Evolutionary conservation across 2,113 vertebrate species (phyloP).

Genomic region (Lathamus discolor): DNA sequence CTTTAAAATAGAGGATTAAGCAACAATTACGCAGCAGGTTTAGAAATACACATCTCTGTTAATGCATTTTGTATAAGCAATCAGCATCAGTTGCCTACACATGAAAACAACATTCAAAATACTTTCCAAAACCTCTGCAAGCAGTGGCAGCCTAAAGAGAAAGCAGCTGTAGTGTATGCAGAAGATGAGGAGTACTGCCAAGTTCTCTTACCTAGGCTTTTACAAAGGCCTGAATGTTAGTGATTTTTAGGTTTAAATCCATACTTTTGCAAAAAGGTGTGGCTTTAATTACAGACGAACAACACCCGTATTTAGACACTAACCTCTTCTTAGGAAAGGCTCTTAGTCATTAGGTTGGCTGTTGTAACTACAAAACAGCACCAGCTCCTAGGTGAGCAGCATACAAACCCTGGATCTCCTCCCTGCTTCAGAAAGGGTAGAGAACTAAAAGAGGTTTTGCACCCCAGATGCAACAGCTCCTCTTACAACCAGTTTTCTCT

Average conservation of each 20-base stretch:
- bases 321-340: not conserved
- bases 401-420: not conserved
- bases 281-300: not conserved
- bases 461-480: not conserved
- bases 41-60: not conserved
- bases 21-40: not conserved
- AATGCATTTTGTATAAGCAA: not conserved
- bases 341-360: not conserved
- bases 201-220: not conserved
- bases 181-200: not conserved
- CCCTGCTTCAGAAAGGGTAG: not conserved
- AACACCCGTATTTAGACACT: not conserved
- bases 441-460: not conserved
- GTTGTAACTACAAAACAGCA: not conserved
- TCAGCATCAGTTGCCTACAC: not conserved
- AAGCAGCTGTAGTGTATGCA: not conserved
- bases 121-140: not conserved
- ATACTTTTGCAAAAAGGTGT: not conserved
- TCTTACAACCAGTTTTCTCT: not conserved
- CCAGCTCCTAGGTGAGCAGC: rapidly evolving
- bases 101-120: not conserved
- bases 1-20: not conserved
- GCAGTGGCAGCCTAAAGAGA: not conserved
- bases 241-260: not conserved
- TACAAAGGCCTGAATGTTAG: not conserved